These are phyloP conservation scores for Euclidia mi DNA, from an alignment of 2,888 invertebrate species.

Conservation along the genomic window DNA sequence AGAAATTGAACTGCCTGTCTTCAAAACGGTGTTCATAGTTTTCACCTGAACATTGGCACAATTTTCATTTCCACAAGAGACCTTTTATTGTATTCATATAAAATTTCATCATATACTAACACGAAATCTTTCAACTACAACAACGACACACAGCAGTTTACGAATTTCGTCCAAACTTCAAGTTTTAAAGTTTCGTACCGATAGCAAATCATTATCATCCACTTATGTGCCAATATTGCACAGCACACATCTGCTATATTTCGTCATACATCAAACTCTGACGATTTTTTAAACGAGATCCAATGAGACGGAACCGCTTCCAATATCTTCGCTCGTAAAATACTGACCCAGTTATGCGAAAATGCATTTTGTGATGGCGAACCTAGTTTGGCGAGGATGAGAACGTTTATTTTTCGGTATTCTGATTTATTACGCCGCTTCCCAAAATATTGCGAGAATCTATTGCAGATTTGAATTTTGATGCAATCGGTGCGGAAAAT, in stretches of 20 bases:
- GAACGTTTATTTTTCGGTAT: constrained; percentile 8
- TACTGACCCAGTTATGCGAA: constrained; percentile 32
- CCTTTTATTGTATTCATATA: too few relatives aligned
- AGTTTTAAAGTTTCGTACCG: neutral
- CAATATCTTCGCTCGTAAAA: constrained; percentile 47
- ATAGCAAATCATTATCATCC: constrained; percentile 32
- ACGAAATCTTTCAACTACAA: too few relatives aligned
- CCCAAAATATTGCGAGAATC: neutral
- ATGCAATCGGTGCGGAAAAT: neutral
- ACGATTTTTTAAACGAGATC: constrained; percentile 79
- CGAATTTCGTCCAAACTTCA: neutral
- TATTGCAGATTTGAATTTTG: neutral
- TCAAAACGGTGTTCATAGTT: too few relatives aligned
- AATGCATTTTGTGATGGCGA: constrained; percentile 47
- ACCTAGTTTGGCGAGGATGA: constrained; percentile 11
- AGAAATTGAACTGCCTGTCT: too few relatives aligned
- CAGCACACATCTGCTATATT: constrained; percentile 24
- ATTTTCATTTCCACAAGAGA: too few relatives aligned
- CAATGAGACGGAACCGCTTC: constrained; percentile 55
- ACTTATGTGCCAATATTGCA: constrained; percentile 31
- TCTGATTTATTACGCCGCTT: constrained; percentile 10
- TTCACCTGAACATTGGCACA: too few relatives aligned
- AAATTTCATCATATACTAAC: too few relatives aligned
- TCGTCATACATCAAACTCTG: constrained; percentile 78
- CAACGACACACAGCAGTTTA: neutral